phyloP scores from a whole-genome alignment of 2,888 invertebrate species.

The Aspidiotus rigidus region DNA sequence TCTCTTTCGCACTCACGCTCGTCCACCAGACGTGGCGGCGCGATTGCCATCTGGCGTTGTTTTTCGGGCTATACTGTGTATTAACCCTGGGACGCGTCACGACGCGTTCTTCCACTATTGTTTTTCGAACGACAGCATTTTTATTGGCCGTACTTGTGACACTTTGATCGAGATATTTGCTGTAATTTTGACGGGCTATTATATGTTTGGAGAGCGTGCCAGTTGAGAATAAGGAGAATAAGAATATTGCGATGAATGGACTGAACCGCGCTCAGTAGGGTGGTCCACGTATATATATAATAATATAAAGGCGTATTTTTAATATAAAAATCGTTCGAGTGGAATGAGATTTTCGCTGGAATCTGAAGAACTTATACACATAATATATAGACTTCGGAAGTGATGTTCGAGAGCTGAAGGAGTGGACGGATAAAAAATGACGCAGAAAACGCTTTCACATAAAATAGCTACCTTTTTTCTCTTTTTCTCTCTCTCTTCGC shows the following conservation, averaged over 20 bases:
- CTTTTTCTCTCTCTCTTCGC: too few relatives aligned
- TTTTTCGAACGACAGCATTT: constrained; percentile 16
- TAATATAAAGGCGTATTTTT: too few relatives aligned
- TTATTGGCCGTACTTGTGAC: constrained; percentile 21
- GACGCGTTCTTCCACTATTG: constrained; percentile 16
- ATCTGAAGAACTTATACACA: too few relatives aligned
- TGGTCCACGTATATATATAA: not conserved
- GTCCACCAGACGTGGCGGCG: not conserved
- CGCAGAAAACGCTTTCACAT: too few relatives aligned
- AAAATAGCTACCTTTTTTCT: too few relatives aligned
- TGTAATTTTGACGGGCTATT: constrained; percentile 1
- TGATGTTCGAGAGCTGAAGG: too few relatives aligned
- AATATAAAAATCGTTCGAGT: too few relatives aligned
- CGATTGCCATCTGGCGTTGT: constrained; percentile 27
- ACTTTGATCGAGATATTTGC: constrained; percentile 1
- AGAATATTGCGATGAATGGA: not conserved
- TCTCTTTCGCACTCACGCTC: not conserved
- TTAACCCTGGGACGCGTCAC: constrained; percentile 25
- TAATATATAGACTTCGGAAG: too few relatives aligned
- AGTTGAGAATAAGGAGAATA: constrained; percentile 1
- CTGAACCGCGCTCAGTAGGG: not conserved
- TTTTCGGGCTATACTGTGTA: not conserved
- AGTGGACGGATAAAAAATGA: too few relatives aligned
- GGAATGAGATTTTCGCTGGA: too few relatives aligned
- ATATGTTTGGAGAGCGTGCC: not conserved